Conservation (phyloP, 2,888 invertebrate genomes). For the Dryobota labecula region DNA sequence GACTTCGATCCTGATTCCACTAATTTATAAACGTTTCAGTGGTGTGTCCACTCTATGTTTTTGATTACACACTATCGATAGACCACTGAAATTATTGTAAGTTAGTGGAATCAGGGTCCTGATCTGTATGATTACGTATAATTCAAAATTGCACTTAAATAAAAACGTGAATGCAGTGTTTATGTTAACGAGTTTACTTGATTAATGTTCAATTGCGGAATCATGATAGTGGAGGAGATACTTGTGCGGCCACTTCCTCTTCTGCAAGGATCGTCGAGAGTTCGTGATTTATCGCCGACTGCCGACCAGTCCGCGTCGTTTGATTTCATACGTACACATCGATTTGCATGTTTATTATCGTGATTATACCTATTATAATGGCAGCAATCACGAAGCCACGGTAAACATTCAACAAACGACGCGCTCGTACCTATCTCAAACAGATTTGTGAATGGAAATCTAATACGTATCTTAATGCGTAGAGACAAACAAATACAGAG, state of each 20-base stretch:
- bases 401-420: slow-evolving; percentile 49
- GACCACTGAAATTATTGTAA: background rate
- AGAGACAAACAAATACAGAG: slow-evolving; percentile 86
- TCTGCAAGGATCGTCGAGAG: slow-evolving; percentile 71
- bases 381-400: slow-evolving; percentile 59
- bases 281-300: slow-evolving; percentile 72
- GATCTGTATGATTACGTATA: slow-evolving; percentile 34
- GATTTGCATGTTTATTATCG: slow-evolving; percentile 64
- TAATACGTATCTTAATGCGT: slow-evolving; percentile 76
- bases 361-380: slow-evolving; percentile 63
- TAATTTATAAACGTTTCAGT: background rate
- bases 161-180: slow-evolving; percentile 72
- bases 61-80: background rate
- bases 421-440: slow-evolving; percentile 63
- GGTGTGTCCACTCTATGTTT: background rate
- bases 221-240: slow-evolving; percentile 73
- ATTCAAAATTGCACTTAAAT: slow-evolving; percentile 58
- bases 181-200: slow-evolving; percentile 74
- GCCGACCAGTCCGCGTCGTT: slow-evolving; percentile 55
- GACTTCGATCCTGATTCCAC: background rate
- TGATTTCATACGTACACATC: slow-evolving; percentile 63
- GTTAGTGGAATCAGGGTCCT: background rate
- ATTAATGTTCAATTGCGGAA: slow-evolving; percentile 75
- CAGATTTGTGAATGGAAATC: slow-evolving; percentile 65
- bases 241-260: slow-evolving; percentile 72